A percentile compares a stretch with the other conserved stretches of the same genome.
phyloP scores from a whole-genome alignment of 1,140 invertebrate genomes.

The Calephelis virginiensis region DNA sequence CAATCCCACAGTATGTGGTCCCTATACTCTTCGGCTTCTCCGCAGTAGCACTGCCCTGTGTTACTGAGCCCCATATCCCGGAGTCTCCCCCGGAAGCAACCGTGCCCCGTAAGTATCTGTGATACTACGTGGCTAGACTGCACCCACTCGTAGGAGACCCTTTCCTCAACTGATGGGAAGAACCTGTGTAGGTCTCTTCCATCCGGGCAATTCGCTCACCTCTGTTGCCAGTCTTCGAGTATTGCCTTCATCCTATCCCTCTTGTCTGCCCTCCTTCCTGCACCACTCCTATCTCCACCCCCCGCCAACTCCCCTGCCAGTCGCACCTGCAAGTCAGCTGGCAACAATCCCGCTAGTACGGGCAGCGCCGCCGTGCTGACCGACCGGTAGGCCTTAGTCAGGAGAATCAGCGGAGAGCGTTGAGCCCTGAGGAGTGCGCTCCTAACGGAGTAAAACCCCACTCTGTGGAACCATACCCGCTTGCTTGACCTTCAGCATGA shows the following conservation, averaged over 20 bases:
- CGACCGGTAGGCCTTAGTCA: slow-evolving; percentile 18
- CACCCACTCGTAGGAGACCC: not conserved
- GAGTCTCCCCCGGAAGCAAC: not conserved
- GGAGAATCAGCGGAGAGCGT: slow-evolving; percentile 1
- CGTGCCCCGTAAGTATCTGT: not conserved
- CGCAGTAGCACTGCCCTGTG: too few relatives aligned
- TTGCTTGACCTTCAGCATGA: not conserved
- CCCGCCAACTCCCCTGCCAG: not conserved
- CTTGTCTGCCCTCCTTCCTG: not conserved
- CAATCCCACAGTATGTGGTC: too few relatives aligned
- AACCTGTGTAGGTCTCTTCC: not conserved
- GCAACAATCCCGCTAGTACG: slow-evolving; percentile 16
- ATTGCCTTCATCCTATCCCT: not conserved
- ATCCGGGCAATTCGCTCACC: not conserved
- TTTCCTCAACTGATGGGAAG: not conserved
- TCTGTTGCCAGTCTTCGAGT: not conserved
- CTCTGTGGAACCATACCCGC: not conserved
- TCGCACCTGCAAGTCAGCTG: slow-evolving; percentile 18
- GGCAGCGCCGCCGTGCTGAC: slow-evolving; percentile 16
- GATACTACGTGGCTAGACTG: not conserved
- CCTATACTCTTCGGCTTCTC: too few relatives aligned
- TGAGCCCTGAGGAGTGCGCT: not conserved
- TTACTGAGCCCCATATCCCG: too few relatives aligned
- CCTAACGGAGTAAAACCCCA: not conserved
- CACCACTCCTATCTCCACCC: not conserved